Conservation (phyloP, 1,140 invertebrate genomes). For the Lucilia cuprina region DNA sequence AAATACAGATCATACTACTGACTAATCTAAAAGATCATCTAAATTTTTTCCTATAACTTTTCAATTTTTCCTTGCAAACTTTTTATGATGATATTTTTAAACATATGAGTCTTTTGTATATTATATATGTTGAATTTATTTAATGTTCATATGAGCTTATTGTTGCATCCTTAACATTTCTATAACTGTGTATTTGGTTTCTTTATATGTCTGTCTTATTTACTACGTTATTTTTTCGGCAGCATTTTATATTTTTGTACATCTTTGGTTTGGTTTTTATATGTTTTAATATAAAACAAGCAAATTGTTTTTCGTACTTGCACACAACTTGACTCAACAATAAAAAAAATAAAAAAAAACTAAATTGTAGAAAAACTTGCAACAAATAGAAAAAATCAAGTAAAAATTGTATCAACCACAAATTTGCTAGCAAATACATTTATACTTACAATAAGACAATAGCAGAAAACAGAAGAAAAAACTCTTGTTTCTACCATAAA, state of each 20-base stretch:
- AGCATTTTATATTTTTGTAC: background rate
- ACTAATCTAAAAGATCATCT: too few relatives aligned
- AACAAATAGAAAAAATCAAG: background rate
- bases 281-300: constrained; percentile 22
- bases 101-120: background rate
- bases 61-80: too few relatives aligned
- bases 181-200: background rate
- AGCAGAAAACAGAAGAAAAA: background rate
- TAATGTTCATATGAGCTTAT: background rate
- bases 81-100: background rate
- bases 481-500: background rate
- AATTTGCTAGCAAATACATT: too few relatives aligned
- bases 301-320: constrained; percentile 23
- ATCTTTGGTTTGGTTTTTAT: background rate
- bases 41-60: too few relatives aligned
- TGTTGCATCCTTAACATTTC: background rate
- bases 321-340: constrained; percentile 24
- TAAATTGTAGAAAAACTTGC: background rate
- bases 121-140: background rate
- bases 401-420: background rate
- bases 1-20: too few relatives aligned
- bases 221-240: background rate
- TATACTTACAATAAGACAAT: background rate
- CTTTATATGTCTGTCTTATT: background rate
- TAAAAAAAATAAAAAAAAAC: constrained; percentile 1